Percentiles rank a stretch among this genome's conserved stretches.
These are phyloP conservation scores for Ormyrus thymus DNA, from an alignment of 2,888 invertebrate genomes.

Conservation along the genomic window DNA sequence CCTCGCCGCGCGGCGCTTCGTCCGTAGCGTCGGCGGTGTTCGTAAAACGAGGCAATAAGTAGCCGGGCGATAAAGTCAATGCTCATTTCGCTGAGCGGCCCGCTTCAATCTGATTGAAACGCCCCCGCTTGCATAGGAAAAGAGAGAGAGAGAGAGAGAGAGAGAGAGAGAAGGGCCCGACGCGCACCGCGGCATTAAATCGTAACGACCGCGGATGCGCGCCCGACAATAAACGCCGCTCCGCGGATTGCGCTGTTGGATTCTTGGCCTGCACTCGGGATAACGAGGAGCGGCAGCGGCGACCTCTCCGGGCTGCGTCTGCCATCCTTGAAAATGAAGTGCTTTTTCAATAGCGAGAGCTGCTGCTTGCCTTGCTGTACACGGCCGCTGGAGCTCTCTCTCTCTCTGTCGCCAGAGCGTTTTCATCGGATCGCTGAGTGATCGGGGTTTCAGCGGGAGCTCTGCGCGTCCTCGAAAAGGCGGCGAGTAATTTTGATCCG, in stretches of 20 bases:
- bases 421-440: neutral
- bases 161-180: neutral
- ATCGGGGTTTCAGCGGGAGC: neutral
- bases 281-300: slow-evolving; percentile 31
- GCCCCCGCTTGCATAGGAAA: slow-evolving; percentile 19
- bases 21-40: slow-evolving; percentile 1
- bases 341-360: slow-evolving; percentile 23
- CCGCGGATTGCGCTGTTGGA: slow-evolving; percentile 24
- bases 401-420: neutral
- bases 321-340: slow-evolving; percentile 29
- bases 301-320: neutral
- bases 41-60: slow-evolving; percentile 32
- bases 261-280: slow-evolving; percentile 46
- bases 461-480: neutral
- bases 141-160: slow-evolving; percentile 16
- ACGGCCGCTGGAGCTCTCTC: slow-evolving; percentile 11
- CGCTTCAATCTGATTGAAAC: slow-evolving; percentile 45
- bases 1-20: neutral
- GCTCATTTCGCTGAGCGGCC: slow-evolving; percentile 38
- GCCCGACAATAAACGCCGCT: slow-evolving; percentile 34
- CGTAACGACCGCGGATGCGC: slow-evolving; percentile 34
- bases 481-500: no score
- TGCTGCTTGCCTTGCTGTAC: no score
- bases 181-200: slow-evolving; percentile 29
- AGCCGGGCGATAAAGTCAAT: slow-evolving; percentile 31